Base-by-base conservation (phyloP, 2,888 invertebrate species). In the Polyploca ridens region DNA sequence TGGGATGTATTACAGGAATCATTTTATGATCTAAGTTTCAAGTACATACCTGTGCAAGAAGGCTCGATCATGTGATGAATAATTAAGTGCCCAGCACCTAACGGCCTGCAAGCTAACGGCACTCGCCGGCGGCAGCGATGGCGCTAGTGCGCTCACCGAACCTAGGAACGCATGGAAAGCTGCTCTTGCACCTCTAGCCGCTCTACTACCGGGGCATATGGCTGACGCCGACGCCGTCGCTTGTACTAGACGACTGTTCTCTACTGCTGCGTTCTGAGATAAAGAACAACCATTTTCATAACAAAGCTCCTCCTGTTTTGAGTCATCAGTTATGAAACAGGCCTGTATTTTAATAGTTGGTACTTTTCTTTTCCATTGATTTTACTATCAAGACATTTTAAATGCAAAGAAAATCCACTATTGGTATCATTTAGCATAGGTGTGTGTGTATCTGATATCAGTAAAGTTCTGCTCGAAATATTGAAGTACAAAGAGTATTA, bases 41-140 rank as follows among this genome's bases (percentile, higher is more conserved):
- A n/a, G 7, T 46, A n/a, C 46, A 41, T 5, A 92, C 94, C 96
- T 93, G 87, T 99, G 99, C 38, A 99, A 92, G 88, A 99, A 99
- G 78, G 97, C 96, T 82, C 99, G 98, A 90, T 99, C 99, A 2
- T 97, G 96, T 54, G 97, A 96, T 0, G 97, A 96, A 87, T 99
- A 99, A 79, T 97, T 96, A 63, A 99, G 95, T 41, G 98, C 98
- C 97, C 98, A 99, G 89, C 99, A 99, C 69, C 98, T 95, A 57
- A 99, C 97, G 0, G 99, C 98, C 90, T 98, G 98, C 87, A 98
- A 96, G 79, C 98, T 97, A 33, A 98, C 93, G 0, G 99, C 96
- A 8, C 98, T 98, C 58, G 98, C 97, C 70, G 97, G 96, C 0
- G 98, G 98, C 69, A 99, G 94, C 19, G 97, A 95, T 16, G 98